Conservation (phyloP, 2,888 invertebrate species). For the Chesias legatella region DNA sequence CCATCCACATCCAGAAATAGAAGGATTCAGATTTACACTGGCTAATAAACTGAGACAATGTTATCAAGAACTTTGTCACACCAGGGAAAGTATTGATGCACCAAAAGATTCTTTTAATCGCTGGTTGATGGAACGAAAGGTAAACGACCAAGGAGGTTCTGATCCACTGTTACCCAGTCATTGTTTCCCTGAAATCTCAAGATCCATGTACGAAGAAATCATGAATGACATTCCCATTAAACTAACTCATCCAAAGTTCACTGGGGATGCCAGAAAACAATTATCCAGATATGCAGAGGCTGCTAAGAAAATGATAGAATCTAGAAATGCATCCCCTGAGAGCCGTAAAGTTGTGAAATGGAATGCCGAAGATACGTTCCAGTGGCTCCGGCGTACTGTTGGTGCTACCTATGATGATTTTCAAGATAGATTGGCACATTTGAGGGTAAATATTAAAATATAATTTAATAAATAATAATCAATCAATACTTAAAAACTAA, state of each 20-base stretch:
- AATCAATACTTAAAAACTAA: constrained; percentile 1
- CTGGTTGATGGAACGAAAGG: constrained; percentile 97
- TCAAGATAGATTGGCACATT: constrained; percentile 92
- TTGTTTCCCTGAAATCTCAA: constrained; percentile 95
- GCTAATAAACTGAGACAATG: constrained; percentile 92
- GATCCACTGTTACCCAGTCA: constrained; percentile 95
- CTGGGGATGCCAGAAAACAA: constrained; percentile 97
- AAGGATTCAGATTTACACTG: constrained; percentile 90
- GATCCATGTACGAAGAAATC: constrained; percentile 97
- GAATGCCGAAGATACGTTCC: constrained; percentile 98
- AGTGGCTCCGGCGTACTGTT: constrained; percentile 95
- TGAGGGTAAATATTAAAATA: constrained; percentile 79
- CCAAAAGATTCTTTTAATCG: constrained; percentile 97
- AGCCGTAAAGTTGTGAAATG: constrained; percentile 98
- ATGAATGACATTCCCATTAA: constrained; percentile 99
- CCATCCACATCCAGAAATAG: constrained; percentile 97
- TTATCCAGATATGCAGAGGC: constrained; percentile 96
- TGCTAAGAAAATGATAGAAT: constrained; percentile 97
- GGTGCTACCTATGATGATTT: constrained; percentile 97
- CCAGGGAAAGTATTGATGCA: constrained; percentile 95
- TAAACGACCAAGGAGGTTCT: constrained; percentile 90
- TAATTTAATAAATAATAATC: no score
- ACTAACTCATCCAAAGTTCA: constrained; percentile 96
- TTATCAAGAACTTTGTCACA: constrained; percentile 96
- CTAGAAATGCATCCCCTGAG: constrained; percentile 94